Evolutionary conservation across 2,113 vertebrate genomes (phyloP).

Genomic region (Callaeas wilsoni): DNA sequence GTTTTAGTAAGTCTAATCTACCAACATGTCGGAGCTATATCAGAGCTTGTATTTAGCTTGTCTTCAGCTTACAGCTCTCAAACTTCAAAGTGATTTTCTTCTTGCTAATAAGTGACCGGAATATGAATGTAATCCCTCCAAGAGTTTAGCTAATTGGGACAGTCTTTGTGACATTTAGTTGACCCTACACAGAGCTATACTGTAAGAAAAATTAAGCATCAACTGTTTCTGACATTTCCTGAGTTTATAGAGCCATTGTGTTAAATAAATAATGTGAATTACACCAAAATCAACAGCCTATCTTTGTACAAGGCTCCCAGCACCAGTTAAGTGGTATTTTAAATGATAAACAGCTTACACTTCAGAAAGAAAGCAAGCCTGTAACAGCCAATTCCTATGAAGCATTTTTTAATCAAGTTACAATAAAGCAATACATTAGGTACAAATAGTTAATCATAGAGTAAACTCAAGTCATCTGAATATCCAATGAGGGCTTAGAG

Average conservation of each 20-base stretch:
- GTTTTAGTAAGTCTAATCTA: neutral
- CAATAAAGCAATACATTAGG: neutral
- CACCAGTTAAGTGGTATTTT: neutral
- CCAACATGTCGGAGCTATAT: neutral
- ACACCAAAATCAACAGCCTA: neutral
- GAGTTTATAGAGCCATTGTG: neutral
- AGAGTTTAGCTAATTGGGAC: neutral
- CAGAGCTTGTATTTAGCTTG: neutral
- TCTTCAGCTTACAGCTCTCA: neutral
- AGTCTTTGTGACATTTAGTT: neutral
- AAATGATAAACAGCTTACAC: neutral
- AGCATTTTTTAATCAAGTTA: neutral
- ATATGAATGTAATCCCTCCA: neutral
- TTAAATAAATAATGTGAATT: neutral
- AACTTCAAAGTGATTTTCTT: constrained; percentile 39
- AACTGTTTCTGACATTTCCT: neutral
- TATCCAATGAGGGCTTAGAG: neutral
- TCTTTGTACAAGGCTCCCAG: neutral
- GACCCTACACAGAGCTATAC: neutral
- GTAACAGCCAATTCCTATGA: neutral
- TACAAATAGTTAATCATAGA: neutral
- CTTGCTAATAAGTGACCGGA: neutral
- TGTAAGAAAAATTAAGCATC: neutral
- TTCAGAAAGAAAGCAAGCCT: neutral
- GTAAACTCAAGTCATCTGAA: neutral